Conservation (phyloP, 2,888 invertebrate species). For the Mythimna ferrago region DNA sequence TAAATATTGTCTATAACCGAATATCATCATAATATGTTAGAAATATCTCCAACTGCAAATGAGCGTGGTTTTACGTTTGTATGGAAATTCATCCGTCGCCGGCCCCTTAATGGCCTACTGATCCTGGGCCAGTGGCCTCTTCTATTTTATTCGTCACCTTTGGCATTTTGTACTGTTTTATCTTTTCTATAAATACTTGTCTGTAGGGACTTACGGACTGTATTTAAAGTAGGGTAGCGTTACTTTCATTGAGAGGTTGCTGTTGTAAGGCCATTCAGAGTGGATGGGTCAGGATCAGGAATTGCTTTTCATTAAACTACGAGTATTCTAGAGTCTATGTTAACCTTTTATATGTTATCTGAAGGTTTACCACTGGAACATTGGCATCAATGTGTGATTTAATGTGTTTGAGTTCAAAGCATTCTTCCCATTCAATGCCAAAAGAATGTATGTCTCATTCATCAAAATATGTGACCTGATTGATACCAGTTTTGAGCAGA, state of each 20-base stretch:
- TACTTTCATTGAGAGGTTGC: conserved; percentile 10
- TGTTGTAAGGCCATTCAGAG: not conserved
- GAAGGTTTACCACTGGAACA: not conserved
- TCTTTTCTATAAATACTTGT: conserved; percentile 33
- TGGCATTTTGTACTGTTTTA: conserved; percentile 34
- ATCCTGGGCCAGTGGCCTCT: conserved; percentile 40
- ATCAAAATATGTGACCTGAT: too few relatives aligned
- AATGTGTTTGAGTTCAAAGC: not conserved
- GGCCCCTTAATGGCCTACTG: conserved; percentile 9
- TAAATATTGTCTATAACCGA: too few relatives aligned
- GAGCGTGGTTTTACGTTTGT: too few relatives aligned
- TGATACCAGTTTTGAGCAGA: too few relatives aligned
- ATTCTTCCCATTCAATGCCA: not conserved
- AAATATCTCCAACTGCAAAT: too few relatives aligned
- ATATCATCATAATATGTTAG: too few relatives aligned
- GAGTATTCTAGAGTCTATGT: not conserved
- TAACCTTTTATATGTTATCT: not conserved
- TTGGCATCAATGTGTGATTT: not conserved
- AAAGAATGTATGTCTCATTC: not conserved
- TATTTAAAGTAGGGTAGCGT: conserved; percentile 25
- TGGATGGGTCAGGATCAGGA: not conserved
- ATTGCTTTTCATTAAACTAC: not conserved
- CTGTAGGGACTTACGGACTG: conserved; percentile 9
- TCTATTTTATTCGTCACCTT: conserved; percentile 40
- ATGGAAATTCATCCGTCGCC: too few relatives aligned